These are phyloP conservation scores for Cheilosia vulpina DNA, from an alignment of 2,888 invertebrate genomes.

Conservation along the genomic window DNA sequence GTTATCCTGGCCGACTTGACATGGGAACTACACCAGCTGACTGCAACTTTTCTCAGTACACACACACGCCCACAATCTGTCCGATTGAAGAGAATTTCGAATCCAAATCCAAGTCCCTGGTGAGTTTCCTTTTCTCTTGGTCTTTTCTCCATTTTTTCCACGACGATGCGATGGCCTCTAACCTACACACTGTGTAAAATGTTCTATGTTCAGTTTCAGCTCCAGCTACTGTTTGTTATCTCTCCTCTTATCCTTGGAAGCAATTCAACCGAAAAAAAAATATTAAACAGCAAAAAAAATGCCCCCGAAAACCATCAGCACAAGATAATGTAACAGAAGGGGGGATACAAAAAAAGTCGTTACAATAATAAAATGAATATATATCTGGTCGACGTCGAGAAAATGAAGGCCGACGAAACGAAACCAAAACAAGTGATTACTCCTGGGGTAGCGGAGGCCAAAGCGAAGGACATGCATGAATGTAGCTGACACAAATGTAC, in stretches of 20 bases:
- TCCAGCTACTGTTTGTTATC: slow-evolving; percentile 14
- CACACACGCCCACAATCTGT: slow-evolving; percentile 23
- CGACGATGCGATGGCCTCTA: slow-evolving; percentile 2
- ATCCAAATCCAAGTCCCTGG: slow-evolving; percentile 56
- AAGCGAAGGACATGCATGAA: slow-evolving; percentile 31
- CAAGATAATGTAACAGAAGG: slow-evolving; percentile 13
- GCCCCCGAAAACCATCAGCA: slow-evolving; percentile 28
- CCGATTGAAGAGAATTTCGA: slow-evolving; percentile 43
- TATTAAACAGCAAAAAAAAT: not conserved
- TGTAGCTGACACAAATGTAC: slow-evolving; percentile 44
- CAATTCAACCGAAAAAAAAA: slow-evolving; percentile 38
- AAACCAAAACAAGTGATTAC: slow-evolving; percentile 40
- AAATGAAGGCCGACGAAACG: no score
- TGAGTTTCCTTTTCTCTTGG: slow-evolving; percentile 24
- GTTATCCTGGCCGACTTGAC: slow-evolving; percentile 66
- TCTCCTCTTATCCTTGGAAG: slow-evolving; percentile 51
- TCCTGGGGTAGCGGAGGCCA: slow-evolving; percentile 19
- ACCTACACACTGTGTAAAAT: not conserved
- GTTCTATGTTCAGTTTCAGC: slow-evolving; percentile 26
- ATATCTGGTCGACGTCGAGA: not conserved
- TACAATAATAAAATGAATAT: slow-evolving; percentile 43
- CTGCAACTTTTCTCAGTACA: slow-evolving; percentile 13
- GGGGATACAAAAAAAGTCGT: slow-evolving; percentile 18
- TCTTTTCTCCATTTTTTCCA: not conserved
- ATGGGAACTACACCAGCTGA: slow-evolving; percentile 68